Conservation (phyloP, 64 coral and sea anemone genomes). For the Platygyra sinensis region DNA sequence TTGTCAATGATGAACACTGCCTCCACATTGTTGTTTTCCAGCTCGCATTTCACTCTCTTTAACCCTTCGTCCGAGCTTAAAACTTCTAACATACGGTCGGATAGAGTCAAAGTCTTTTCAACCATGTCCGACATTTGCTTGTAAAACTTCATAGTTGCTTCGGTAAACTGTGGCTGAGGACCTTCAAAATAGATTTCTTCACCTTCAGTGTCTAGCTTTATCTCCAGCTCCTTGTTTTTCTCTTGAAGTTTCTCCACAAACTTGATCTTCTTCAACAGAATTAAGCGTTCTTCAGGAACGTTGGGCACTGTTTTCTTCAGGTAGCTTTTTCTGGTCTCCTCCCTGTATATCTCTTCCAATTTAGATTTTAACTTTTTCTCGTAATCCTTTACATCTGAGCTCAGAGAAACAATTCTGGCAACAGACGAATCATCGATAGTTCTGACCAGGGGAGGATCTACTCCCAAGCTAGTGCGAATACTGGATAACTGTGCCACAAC, state of each 20-base stretch:
- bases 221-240: conserved; percentile 45
- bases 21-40: conserved; percentile 43
- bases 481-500: neutral
- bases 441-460: conserved; percentile 29
- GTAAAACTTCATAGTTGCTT: conserved; percentile 32
- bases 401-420: conserved; percentile 10
- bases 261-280: conserved; percentile 55
- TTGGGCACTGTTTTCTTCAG: conserved; percentile 3
- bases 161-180: conserved; percentile 36
- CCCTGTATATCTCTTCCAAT: conserved; percentile 12
- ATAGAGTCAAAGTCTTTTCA: conserved; percentile 4
- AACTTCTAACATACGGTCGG: conserved; percentile 34
- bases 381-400: neutral
- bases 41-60: conserved; percentile 33
- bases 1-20: conserved; percentile 56
- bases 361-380: neutral
- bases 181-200: conserved; percentile 47
- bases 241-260: conserved; percentile 53
- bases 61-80: conserved; percentile 35
- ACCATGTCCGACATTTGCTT: conserved; percentile 12
- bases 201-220: conserved; percentile 42
- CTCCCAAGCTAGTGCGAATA: neutral
- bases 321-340: conserved; percentile 50
- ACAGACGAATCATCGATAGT: neutral
- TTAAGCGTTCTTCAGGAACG: conserved; percentile 54